Evolutionary conservation across 2,888 invertebrate species (phyloP).

Genomic region (Lasius fuliginosus): DNA sequence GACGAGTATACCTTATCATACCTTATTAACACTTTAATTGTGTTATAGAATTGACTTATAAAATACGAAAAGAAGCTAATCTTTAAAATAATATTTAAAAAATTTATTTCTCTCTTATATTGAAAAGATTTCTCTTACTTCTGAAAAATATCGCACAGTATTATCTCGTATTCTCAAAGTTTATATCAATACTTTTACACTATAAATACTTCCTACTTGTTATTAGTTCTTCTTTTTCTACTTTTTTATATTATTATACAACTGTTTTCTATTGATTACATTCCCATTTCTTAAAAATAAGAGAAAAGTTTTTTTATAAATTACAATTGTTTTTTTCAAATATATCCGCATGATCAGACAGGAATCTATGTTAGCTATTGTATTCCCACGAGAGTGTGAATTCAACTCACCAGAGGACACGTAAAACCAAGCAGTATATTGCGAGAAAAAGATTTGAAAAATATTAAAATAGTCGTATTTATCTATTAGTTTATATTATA

Average conservation of each 20-base stretch:
- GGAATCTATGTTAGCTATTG: conserved; percentile 69
- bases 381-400: conserved; percentile 5
- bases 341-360: conserved; percentile 70
- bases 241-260: neutral
- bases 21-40: neutral
- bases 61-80: neutral
- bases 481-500: neutral
- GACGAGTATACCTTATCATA: neutral
- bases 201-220: neutral
- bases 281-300: neutral
- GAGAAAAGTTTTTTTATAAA: neutral
- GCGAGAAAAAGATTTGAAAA: conserved; percentile 3
- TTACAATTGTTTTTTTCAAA: conserved; percentile 53
- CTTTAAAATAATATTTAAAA: neutral
- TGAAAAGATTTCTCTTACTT: neutral
- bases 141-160: neutral
- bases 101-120: neutral
- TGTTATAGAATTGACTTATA: neutral
- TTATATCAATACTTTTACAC: neutral
- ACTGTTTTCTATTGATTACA: neutral
- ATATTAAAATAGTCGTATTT: neutral
- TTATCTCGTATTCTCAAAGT: neutral
- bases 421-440: conserved; percentile 50
- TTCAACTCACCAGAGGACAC: conserved; percentile 66
- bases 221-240: neutral